These are phyloP conservation scores for Morone saxatilis DNA, from an alignment of 2,113 vertebrate species.

Conservation along the genomic window DNA sequence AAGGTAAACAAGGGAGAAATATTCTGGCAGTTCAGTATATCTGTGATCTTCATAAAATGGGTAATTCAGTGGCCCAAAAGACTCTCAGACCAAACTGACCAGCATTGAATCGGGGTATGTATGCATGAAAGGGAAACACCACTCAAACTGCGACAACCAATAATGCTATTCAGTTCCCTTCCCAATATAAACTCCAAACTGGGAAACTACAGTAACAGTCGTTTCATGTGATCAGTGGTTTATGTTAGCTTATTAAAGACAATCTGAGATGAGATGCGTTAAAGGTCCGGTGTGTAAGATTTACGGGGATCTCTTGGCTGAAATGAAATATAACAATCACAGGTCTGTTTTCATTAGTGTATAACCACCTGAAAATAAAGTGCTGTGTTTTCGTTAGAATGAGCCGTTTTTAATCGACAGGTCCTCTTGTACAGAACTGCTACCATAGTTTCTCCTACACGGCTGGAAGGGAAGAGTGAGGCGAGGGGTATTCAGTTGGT, in stretches of 20 bases:
- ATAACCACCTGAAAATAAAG: too few relatives aligned
- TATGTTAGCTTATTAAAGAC: neutral
- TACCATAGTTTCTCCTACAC: too few relatives aligned
- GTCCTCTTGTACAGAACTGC: too few relatives aligned
- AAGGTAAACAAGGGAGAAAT: neutral
- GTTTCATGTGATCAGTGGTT: neutral
- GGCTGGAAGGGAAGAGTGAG: too few relatives aligned
- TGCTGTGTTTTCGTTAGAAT: too few relatives aligned
- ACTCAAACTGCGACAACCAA: neutral
- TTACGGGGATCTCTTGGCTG: too few relatives aligned
- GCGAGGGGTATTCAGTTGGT: too few relatives aligned
- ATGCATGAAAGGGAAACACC: neutral
- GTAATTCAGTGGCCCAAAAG: neutral
- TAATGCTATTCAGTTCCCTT: neutral
- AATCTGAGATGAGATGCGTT: neutral
- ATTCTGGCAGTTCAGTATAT: constrained; percentile 24
- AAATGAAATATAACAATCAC: too few relatives aligned
- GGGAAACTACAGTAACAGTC: neutral
- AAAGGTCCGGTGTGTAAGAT: too few relatives aligned
- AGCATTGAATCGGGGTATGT: neutral
- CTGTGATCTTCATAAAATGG: constrained; percentile 3
- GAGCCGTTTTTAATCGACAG: too few relatives aligned
- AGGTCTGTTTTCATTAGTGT: too few relatives aligned
- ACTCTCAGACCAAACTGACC: neutral
- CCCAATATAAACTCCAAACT: neutral